These are phyloP conservation scores for Indicator indicator DNA, from an alignment of 2,113 vertebrate genomes.

Conservation along the genomic window DNA sequence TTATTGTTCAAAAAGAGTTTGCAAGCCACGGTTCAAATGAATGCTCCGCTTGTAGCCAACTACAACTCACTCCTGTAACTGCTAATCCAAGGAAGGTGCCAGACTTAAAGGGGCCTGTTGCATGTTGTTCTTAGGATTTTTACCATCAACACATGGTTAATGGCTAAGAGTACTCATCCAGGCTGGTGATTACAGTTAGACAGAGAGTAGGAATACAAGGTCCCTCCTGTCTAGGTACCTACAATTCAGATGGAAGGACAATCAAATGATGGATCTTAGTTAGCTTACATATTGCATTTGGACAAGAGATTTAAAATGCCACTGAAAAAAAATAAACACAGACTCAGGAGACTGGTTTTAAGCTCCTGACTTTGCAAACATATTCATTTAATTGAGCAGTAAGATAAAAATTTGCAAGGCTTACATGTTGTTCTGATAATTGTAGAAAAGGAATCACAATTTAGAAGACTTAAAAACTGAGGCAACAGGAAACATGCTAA, in stretches of 20 bases:
- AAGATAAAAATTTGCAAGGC: neutral
- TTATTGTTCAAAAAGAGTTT: neutral
- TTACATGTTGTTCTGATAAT: neutral
- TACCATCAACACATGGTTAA: neutral
- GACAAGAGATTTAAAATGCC: neutral
- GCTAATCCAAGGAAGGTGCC: neutral
- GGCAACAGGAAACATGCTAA: neutral
- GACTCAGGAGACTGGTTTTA: neutral
- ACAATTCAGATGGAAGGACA: neutral
- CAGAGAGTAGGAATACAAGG: neutral
- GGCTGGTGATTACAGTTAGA: neutral
- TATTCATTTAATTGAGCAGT: neutral
- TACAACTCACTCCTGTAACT: neutral
- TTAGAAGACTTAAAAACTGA: neutral
- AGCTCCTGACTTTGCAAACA: neutral
- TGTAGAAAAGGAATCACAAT: neutral
- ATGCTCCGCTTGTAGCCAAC: neutral
- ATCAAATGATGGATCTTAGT: neutral
- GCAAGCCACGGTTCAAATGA: neutral
- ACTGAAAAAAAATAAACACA: neutral
- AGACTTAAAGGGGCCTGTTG: neutral
- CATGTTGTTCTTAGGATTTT: neutral
- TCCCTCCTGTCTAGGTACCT: neutral
- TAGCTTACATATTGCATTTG: neutral
- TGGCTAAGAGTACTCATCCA: neutral